Evolutionary conservation across 2,113 vertebrate genomes (phyloP), one percentile per base, ranked within the genome.

Genomic region (Spheniscus mendiculus): DNA sequence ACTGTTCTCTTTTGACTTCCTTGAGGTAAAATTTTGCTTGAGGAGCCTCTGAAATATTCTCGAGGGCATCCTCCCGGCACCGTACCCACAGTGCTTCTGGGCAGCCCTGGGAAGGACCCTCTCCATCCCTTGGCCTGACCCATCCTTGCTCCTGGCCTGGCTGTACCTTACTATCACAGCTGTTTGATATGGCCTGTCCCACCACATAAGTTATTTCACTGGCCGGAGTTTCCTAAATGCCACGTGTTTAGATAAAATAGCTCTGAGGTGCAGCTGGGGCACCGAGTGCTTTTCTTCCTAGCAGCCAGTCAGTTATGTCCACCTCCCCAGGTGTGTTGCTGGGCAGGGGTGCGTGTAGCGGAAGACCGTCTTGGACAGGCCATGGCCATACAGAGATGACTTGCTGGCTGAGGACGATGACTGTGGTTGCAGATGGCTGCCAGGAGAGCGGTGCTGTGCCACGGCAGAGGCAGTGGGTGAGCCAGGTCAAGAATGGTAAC

Each of bases 21-120:
- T 53, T 58, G n/a, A 71, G 12, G n/a, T 49, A 62, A 78, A 81
- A 49, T 71, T 53, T 71, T 92, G 12, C 34, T 14, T 0, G 1
- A 53, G 30, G 21, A 67, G 3, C 8, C 21, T 82, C 52, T 36
- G 19, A 93, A 90, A 67, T 70, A 53, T 40, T 71, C 25, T 53
- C 10, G 1, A 21, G 30, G 15, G 4, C 6, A 20, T 62, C 6
- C 3, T 61, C 3, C 30, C 11, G 1, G 15, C 12, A 59, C 5
- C 2, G 4, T 29, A 59, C 5, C 8, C 18, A 29, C 7, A 62
- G 30, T 27, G n/a, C 15, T 42, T 58, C 42, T 49, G 15, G 11
- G 59, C 4, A 55, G 38, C n/a, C 11, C 29, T 23, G 18, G 6
- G 18, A 62, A 87, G 6, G 4, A 45, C 42, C 42, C 42, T 42